Conservation (phyloP, 2,797 vertebrate species). For the Sebastes flavidus region DNA sequence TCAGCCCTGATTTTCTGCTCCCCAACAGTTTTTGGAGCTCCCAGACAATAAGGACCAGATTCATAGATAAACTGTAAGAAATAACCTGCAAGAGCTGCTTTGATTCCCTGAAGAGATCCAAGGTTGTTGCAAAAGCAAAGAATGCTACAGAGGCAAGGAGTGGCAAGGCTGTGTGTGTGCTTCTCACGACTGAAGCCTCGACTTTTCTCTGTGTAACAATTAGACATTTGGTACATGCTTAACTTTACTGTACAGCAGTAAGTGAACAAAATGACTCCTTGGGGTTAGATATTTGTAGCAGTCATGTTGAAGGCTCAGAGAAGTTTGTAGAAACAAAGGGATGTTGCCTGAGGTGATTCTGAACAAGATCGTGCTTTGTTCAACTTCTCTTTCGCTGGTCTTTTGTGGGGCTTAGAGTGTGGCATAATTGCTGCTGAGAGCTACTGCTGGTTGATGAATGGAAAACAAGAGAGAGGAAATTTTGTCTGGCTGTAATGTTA, state of each 20-base stretch:
- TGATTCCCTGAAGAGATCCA: neutral
- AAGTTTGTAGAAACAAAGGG: neutral
- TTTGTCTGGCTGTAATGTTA: neutral
- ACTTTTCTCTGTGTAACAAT: neutral
- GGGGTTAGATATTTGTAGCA: neutral
- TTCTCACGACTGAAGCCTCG: neutral
- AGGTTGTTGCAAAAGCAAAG: neutral
- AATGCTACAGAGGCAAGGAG: neutral
- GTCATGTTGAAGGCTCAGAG: neutral
- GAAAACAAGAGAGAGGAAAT: neutral
- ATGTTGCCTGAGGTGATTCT: neutral
- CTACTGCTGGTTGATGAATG: conserved; percentile 13
- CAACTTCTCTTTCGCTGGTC: neutral
- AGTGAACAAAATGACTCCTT: neutral
- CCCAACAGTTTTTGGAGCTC: too few species aligned
- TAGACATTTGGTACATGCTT: neutral
- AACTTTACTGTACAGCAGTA: neutral
- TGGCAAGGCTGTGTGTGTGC: neutral
- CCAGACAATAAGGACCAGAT: neutral
- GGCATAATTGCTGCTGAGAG: conserved; percentile 9
- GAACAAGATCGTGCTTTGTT: neutral
- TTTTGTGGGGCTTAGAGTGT: conserved; percentile 3
- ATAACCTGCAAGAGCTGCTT: too few species aligned
- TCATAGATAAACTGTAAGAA: neutral
- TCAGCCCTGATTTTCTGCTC: too few species aligned